Conservation (phyloP, 1,140 invertebrate genomes). For the Drosophila sp. region DNA sequence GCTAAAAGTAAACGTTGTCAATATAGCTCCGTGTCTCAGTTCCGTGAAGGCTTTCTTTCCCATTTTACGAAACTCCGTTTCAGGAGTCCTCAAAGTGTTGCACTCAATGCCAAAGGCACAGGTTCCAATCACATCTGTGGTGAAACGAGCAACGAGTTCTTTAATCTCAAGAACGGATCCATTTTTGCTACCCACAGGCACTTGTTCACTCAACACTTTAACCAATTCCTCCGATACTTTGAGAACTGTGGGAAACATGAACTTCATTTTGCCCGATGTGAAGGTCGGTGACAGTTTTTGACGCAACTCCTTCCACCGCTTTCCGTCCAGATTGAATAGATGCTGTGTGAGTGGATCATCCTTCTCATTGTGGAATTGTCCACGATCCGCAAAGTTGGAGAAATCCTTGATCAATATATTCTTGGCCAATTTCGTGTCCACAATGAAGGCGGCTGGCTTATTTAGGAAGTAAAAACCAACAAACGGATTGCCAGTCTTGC, state of each 20-base stretch:
- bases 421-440: slow-evolving; percentile 81
- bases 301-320: slow-evolving; percentile 83
- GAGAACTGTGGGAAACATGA: slow-evolving; percentile 84
- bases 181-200: slow-evolving; percentile 25
- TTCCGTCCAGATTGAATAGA: slow-evolving; percentile 78
- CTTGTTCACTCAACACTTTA: slow-evolving; percentile 57
- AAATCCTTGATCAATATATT: slow-evolving; percentile 85
- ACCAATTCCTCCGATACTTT: slow-evolving; percentile 63
- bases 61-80: slow-evolving; percentile 83
- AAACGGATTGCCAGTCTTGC: slow-evolving; percentile 59
- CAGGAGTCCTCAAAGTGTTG: slow-evolving; percentile 81
- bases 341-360: slow-evolving; percentile 75
- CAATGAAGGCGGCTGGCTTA: slow-evolving; percentile 45
- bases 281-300: slow-evolving; percentile 84
- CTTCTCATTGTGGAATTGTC: slow-evolving; percentile 82
- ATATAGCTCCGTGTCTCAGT: slow-evolving; percentile 28
- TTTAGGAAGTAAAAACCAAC: slow-evolving; percentile 62
- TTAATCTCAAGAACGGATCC: slow-evolving; percentile 84
- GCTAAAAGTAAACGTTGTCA: slow-evolving; percentile 50
- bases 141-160: slow-evolving; percentile 86
- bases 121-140: slow-evolving; percentile 85
- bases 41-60: slow-evolving; percentile 59
- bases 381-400: slow-evolving; percentile 84
- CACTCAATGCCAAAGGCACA: slow-evolving; percentile 84
- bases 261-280: slow-evolving; percentile 85